phyloP scores from a whole-genome alignment of 2,888 invertebrate genomes.

The Athetis lepigone region DNA sequence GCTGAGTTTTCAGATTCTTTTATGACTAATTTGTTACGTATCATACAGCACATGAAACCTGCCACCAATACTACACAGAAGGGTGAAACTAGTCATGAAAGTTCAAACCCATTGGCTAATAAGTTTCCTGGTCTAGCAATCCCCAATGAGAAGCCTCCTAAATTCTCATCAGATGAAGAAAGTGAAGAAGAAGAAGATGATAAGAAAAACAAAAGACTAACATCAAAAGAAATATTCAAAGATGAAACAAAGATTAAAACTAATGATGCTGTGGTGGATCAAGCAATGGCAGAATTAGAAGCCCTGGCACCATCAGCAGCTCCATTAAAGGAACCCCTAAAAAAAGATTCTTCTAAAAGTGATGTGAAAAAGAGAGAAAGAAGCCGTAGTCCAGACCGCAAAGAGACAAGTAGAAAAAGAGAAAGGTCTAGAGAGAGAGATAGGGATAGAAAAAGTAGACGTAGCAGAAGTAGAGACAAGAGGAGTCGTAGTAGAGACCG shows the following conservation, averaged over 20 bases:
- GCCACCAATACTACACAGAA: slow-evolving; percentile 73
- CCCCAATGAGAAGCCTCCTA: slow-evolving; percentile 92
- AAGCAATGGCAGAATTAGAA: slow-evolving; percentile 96
- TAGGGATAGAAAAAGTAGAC: slow-evolving; percentile 59
- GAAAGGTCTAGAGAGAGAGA: slow-evolving; percentile 72
- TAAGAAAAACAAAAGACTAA: slow-evolving; percentile 73
- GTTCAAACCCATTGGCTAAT: slow-evolving; percentile 90
- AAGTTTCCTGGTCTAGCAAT: slow-evolving; percentile 96
- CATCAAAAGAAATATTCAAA: slow-evolving; percentile 85
- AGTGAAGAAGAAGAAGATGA: slow-evolving; percentile 78
- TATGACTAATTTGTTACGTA: slow-evolving; percentile 96
- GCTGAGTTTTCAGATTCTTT: slow-evolving; percentile 99
- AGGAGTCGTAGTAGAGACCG: slow-evolving; percentile 68
- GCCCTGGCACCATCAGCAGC: slow-evolving; percentile 93
- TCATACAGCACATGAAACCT: slow-evolving; percentile 98
- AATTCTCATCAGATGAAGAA: slow-evolving; percentile 82
- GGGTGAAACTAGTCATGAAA: slow-evolving; percentile 64
- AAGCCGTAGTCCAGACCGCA: slow-evolving; percentile 72
- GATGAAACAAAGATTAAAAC: slow-evolving; percentile 75
- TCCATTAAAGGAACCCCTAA: slow-evolving; percentile 66
- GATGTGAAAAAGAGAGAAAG: slow-evolving; percentile 71
- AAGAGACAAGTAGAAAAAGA: slow-evolving; percentile 71
- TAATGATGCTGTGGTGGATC: slow-evolving; percentile 91
- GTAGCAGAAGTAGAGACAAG: slow-evolving; percentile 69
- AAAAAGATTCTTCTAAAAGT: slow-evolving; percentile 69